Evolutionary conservation across 2,113 vertebrate genomes (phyloP), one percentile per base, ranked within the genome.

Genomic region (Lycaon pictus): DNA sequence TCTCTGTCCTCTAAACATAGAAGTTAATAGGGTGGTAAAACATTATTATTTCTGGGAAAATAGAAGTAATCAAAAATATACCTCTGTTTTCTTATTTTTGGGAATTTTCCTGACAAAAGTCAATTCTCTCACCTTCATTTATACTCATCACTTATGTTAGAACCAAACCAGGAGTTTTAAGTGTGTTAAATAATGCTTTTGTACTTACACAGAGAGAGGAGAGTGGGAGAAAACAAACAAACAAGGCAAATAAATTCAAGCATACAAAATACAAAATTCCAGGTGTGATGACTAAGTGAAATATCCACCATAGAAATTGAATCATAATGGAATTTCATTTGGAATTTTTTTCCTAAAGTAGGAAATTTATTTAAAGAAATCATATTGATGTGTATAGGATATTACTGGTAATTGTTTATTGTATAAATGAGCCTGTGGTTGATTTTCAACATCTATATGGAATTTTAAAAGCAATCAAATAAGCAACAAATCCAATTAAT

Each of bases 381-480:
- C 23, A 62, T 86, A 85, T 86, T 43, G 63, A 19, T 80, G 19
- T 37, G 1, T 79, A 1, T 79, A 87, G 5, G 86, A n/a, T 93
- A 65, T 77, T 79, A 60, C 32, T 84, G 16, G 48, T 58, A 94
- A 89, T 74, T 94, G 69, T 76, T 63, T 83, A 79, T 63, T 72
- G 5, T 43, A 48, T 53, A 87, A 90, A 65, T 82, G 63, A 86
- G 15, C 12, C 48, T 76, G 60, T 86, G n/a, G 53, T 43, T 93
- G n/a, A 89, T 86, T 96, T 90, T 74, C 63, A 86, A 23, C 6
- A 92, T 53, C 7, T 35, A 65, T 27, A 79, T 48, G 27, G 60
- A 71, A 93, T 79, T 85, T 94, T 77, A 62, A 90, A 94, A 77
- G 25, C 58, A 91, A 62, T 76, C 51, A 84, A 85, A 91, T 83